Evolutionary conservation across 2,113 vertebrate genomes (phyloP), one percentile per base, ranked within the genome.

Genomic region (Galbula dea): DNA sequence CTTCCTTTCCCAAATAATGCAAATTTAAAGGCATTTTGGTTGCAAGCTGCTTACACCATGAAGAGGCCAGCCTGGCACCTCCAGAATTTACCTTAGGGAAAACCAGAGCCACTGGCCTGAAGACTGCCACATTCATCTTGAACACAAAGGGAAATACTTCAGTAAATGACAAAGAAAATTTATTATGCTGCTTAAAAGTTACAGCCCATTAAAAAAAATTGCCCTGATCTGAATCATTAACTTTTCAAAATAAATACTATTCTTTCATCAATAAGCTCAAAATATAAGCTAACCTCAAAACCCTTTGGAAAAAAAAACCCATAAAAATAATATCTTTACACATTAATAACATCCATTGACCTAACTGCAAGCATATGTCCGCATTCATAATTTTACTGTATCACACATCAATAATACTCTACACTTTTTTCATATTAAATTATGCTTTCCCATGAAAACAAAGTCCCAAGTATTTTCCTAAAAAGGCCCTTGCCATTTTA

Each of bases 341-440:
- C 88, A 96, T 96, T 96, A 95, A 94, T 94, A 96, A 93, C 36
- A 41, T 82, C 73, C 92, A 97, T 97, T 92, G 96, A 97, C 97
- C 82, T 78, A 88, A 88, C 85, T 91, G 89, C 67, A 94, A 88
- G 83, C 22, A 6, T 41, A 74, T 83, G 73, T 94, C 90, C 69
- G 78, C 48, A 79, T 87, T 46, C 74, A 83, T 94, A 92, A 91
- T 94, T 95, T 95, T 62, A 94, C 73, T 58, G 46, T 88, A 87
- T 76, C 1, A 0, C 46, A 78, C 63, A 96, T 96, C 92, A 91
- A 93, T 95, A 92, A 86, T 51, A 63, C 20, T 93, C 80, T 61
- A 83, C 74, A 76, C 62, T 93, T 83, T 91, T 89, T 78, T 51
- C 30, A 37, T 62, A 89, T 51, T 76, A 86, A 94, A 78, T 26